phyloP scores from a whole-genome alignment of 2,888 invertebrate species.

The Gryllus longicercus region DNA sequence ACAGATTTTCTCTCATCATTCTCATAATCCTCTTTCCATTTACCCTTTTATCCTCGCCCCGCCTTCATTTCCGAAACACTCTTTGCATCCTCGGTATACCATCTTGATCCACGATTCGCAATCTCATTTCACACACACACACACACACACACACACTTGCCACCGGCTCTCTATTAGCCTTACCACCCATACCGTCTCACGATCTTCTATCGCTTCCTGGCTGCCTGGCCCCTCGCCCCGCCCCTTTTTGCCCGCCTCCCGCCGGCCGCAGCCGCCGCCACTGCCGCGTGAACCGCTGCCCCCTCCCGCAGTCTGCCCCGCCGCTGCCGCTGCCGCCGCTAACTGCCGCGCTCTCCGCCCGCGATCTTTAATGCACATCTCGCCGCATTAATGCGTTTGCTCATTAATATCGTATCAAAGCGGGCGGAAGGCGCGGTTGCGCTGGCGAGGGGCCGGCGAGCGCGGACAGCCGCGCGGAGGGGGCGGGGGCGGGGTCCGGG shows the following conservation, averaged over 20 bases:
- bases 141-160: too few relatives aligned
- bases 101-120: too few relatives aligned
- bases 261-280: background rate
- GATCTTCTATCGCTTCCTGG: background rate
- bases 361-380: constrained; percentile 2
- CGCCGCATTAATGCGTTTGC: constrained; percentile 10
- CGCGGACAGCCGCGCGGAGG: background rate
- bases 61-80: too few relatives aligned
- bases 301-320: background rate
- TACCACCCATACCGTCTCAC: too few relatives aligned
- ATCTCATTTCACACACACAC: too few relatives aligned
- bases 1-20: too few relatives aligned
- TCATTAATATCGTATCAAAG: constrained; percentile 17
- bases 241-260: background rate
- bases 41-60: too few relatives aligned
- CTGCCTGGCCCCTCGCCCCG: background rate
- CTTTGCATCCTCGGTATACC: too few relatives aligned
- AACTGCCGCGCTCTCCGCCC: background rate
- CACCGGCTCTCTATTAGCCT: too few relatives aligned
- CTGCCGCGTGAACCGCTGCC: background rate
- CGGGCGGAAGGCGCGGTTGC: background rate
- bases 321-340: background rate
- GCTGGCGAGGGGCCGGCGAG: background rate
- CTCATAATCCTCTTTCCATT: too few relatives aligned
- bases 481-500: background rate